These are phyloP conservation scores for Drosophila fungiperda DNA, from an alignment of 2,888 invertebrate species.

Conservation along the genomic window DNA sequence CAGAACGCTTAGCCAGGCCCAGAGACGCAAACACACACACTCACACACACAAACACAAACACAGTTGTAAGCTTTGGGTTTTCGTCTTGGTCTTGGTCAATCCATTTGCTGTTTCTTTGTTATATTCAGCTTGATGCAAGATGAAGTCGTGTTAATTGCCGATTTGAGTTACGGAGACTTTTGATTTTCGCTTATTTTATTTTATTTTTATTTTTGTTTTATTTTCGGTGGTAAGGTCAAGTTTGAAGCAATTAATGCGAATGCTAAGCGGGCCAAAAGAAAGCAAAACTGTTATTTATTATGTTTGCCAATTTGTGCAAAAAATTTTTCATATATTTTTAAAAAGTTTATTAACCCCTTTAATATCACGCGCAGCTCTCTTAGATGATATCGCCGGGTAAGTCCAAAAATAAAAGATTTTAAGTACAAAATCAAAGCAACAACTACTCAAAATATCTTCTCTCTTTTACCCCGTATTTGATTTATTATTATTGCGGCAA, in stretches of 20 bases:
- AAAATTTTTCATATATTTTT: slow-evolving; percentile 34
- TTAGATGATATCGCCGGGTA: slow-evolving; percentile 28
- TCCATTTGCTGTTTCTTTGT: slow-evolving; percentile 55
- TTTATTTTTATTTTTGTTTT: slow-evolving; percentile 32
- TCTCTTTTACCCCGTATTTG: slow-evolving; percentile 46
- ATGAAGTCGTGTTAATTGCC: slow-evolving; percentile 65
- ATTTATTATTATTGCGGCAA: slow-evolving; percentile 70
- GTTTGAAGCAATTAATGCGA: slow-evolving; percentile 70
- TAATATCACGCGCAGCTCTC: slow-evolving; percentile 27
- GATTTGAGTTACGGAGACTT: slow-evolving; percentile 52
- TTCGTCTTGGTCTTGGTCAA: slow-evolving; percentile 56
- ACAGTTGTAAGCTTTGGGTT: slow-evolving; percentile 16
- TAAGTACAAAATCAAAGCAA: slow-evolving; percentile 17
- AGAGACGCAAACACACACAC: slow-evolving; percentile 11
- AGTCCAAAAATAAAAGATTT: slow-evolving; percentile 16
- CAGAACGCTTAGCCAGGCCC: slow-evolving; percentile 46
- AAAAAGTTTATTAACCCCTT: slow-evolving; percentile 71
- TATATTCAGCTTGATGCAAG: slow-evolving; percentile 61
- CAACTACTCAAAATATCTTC: slow-evolving; percentile 48
- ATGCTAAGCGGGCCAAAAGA: slow-evolving; percentile 60
- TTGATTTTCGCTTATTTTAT: slow-evolving; percentile 20
- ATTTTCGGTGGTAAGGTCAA: slow-evolving; percentile 76
- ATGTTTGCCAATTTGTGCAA: slow-evolving; percentile 39
- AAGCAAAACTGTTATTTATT: slow-evolving; percentile 61
- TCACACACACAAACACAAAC: background rate